Conservation (phyloP, 2,797 vertebrate genomes). For the Pseudochromis fuscus region DNA sequence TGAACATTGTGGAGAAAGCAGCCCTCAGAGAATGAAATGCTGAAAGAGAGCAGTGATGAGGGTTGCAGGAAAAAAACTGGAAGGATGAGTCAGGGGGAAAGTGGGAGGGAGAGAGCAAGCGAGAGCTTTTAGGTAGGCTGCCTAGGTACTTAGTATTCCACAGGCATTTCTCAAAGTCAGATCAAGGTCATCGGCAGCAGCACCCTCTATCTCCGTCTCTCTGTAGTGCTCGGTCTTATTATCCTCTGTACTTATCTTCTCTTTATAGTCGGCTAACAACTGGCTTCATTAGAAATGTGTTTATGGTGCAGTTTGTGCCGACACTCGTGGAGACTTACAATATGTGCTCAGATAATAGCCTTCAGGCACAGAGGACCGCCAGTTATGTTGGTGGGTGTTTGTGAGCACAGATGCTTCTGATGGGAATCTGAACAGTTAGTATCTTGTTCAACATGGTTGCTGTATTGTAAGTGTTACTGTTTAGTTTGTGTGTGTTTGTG, state of each 20-base stretch:
- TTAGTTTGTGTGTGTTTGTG: not conserved
- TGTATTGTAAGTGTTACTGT: not conserved
- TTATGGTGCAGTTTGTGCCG: constrained; percentile 49
- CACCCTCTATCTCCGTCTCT: constrained; percentile 56
- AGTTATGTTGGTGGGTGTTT: constrained; percentile 35
- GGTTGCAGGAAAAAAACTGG: constrained; percentile 49
- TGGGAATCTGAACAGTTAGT: constrained; percentile 11
- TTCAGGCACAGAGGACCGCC: constrained; percentile 12
- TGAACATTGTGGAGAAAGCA: constrained; percentile 33
- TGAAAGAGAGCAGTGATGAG: constrained; percentile 53
- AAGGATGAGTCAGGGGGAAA: constrained; percentile 69
- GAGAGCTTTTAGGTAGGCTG: constrained; percentile 71
- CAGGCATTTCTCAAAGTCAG: constrained; percentile 78
- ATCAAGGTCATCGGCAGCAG: constrained; percentile 80
- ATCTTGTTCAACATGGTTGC: constrained; percentile 1
- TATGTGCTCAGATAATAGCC: constrained; percentile 31
- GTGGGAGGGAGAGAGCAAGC: constrained; percentile 45
- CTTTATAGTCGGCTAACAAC: constrained; percentile 41
- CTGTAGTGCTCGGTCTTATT: constrained; percentile 47
- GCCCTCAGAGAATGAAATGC: constrained; percentile 35
- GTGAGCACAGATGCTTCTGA: constrained; percentile 21
- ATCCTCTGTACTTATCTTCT: constrained; percentile 56
- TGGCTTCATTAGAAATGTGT: constrained; percentile 66
- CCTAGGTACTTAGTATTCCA: constrained; percentile 79
- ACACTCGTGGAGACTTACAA: constrained; percentile 27